Base-by-base conservation (phyloP, 2,113 vertebrate genomes). In the Larimichthys crocea region DNA sequence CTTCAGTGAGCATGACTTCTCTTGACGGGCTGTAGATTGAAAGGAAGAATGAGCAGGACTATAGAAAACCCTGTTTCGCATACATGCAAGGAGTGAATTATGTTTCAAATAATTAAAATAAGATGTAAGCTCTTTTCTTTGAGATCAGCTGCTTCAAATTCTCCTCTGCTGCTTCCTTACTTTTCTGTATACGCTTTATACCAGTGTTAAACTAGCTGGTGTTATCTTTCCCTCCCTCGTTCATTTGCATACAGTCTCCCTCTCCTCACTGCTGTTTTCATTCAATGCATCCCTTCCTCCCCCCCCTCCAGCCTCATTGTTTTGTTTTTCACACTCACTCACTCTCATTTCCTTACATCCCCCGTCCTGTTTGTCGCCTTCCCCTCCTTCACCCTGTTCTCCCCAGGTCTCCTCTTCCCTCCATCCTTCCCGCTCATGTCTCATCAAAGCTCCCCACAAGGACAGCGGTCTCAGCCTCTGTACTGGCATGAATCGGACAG, bases 351-450 rank as follows among this genome's bases (percentile, higher is more conserved):
- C 46, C 64, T 48, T 44, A 48, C 31, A 22, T 10, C 67, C 22
- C 8, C 62, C 72, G 10, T 66, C 62, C 69, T 64, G 16, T 52
- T 62, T 65, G 70, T 73, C 65, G 42, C 56, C 26, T 10, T 57
- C 40, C 78, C 80, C 70, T 61, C 71, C 35, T 76, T 63, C 83
- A 69, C 50, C 76, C 70, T 76, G 52, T 84, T 83, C 31, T 89
- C 74, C 65, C 74, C 89, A 91, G 90, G 88, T 92, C 56, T 87
- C 84, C 76, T 85, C 76, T 65, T 76, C 79, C 77, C 74, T 85
- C 86, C 89, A 79, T 81, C 91, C 84, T 59, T 46, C 84, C 71
- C 12, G 44, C 82, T 82, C 73, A 79, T 76, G 64, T 79, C 31
- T 74, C 85, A 61, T 74, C 91, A 86, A 80, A 83, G 64, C 69